phyloP scores from a whole-genome alignment of 2,113 vertebrate genomes.

The Rafetus swinhoei region DNA sequence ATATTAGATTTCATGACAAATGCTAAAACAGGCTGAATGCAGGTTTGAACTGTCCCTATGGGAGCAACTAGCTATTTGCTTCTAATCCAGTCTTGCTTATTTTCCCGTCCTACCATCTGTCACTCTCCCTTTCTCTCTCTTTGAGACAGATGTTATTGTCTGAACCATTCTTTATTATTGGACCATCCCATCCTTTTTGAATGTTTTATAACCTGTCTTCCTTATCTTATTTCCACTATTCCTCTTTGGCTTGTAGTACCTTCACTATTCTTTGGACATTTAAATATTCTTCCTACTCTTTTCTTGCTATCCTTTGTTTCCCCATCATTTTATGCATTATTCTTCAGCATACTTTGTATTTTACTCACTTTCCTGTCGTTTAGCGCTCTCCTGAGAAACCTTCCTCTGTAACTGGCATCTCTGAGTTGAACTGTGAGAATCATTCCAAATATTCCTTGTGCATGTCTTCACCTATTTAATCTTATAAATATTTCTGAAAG shows the following conservation, averaged over 20 bases:
- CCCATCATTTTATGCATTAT: background rate
- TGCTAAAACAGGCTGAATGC: background rate
- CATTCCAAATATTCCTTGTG: background rate
- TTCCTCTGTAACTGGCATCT: background rate
- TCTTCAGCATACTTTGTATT: background rate
- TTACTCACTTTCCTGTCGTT: background rate
- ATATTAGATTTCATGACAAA: conserved; percentile 9
- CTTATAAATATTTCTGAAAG: background rate
- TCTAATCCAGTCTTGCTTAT: background rate
- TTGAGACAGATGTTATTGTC: background rate
- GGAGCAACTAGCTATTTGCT: background rate
- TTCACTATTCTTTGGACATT: background rate
- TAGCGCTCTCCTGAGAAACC: background rate
- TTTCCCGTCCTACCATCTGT: background rate
- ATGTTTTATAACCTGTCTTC: background rate
- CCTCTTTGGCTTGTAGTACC: background rate
- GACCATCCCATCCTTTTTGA: background rate
- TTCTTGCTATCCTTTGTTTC: background rate
- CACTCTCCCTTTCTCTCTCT: background rate
- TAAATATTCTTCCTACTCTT: background rate
- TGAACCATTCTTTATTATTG: background rate
- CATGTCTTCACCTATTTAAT: background rate
- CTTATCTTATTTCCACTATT: background rate
- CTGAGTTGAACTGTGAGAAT: background rate
- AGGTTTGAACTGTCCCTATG: background rate